A percentile compares a stretch with the other conserved stretches of the same genome.
phyloP scores from a whole-genome alignment of 2,113 vertebrate species.

The Lonchura striata region DNA sequence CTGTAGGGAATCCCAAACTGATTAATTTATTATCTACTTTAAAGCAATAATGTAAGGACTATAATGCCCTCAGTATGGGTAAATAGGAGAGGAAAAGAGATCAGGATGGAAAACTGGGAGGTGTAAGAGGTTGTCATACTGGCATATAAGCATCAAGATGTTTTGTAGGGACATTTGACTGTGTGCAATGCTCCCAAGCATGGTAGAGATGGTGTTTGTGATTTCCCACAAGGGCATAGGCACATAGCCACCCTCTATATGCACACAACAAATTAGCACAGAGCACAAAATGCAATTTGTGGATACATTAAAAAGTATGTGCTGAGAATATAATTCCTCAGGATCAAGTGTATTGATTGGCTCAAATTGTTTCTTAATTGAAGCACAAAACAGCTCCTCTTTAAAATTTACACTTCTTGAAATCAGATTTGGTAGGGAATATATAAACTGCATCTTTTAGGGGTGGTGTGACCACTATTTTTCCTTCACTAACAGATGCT shows the following conservation, averaged over 20 bases:
- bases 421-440: background rate
- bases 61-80: background rate
- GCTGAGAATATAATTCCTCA: background rate
- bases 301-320: background rate
- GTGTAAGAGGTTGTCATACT: background rate
- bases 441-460: background rate
- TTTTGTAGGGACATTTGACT: background rate
- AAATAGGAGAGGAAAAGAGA: background rate
- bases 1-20: background rate
- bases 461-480: background rate
- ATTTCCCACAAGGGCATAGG: background rate
- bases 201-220: background rate
- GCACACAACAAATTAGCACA: background rate
- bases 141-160: background rate
- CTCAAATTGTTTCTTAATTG: constrained; percentile 2
- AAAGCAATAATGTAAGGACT: background rate
- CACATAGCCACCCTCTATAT: fast-evolving
- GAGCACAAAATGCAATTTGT: background rate
- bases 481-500: background rate
- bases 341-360: background rate
- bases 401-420: constrained; percentile 3
- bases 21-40: background rate
- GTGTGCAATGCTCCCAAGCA: fast-evolving
- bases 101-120: background rate
- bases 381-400: background rate